phyloP scores from a whole-genome alignment of 2,888 invertebrate species.

The Coecobrya sp. region DNA sequence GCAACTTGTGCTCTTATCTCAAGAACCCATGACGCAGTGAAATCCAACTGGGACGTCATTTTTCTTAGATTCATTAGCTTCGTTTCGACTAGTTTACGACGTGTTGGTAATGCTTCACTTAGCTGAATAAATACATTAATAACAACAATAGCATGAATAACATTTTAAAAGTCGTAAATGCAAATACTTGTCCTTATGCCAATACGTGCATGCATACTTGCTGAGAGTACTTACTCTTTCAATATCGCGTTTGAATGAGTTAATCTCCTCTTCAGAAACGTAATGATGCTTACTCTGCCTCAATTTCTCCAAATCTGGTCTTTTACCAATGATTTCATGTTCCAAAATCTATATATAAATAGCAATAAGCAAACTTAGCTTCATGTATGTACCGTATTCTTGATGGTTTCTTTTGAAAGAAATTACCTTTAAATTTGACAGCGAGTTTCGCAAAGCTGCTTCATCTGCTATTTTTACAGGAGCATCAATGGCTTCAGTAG shows the following conservation, averaged over 20 bases:
- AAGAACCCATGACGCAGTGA: conserved; percentile 89
- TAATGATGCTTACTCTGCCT: conserved; percentile 87
- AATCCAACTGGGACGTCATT: conserved; percentile 89
- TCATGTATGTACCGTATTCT: too few species aligned
- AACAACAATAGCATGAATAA: too few species aligned
- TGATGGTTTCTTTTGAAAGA: too few species aligned
- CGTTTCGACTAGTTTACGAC: conserved; percentile 89
- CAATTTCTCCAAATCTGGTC: conserved; percentile 89
- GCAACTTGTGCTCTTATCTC: conserved; percentile 87
- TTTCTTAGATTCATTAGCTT: conserved; percentile 90
- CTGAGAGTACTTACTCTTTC: conserved; percentile 87
- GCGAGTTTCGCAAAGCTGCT: conserved; percentile 90
- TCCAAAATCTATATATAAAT: conserved; percentile 89
- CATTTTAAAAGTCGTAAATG: background rate
- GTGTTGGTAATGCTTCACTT: conserved; percentile 88
- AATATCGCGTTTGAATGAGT: conserved; percentile 86
- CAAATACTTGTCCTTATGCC: background rate
- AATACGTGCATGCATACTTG: too few species aligned
- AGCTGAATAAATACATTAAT: conserved; percentile 50
- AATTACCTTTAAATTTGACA: conserved; percentile 90
- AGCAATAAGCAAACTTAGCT: background rate
- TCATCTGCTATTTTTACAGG: conserved; percentile 91
- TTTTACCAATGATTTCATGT: conserved; percentile 89
- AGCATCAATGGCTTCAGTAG: conserved; percentile 89
- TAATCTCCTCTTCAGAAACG: conserved; percentile 83